Conservation (phyloP, 2,797 vertebrate species). For the Oceanodroma leucorhoa region DNA sequence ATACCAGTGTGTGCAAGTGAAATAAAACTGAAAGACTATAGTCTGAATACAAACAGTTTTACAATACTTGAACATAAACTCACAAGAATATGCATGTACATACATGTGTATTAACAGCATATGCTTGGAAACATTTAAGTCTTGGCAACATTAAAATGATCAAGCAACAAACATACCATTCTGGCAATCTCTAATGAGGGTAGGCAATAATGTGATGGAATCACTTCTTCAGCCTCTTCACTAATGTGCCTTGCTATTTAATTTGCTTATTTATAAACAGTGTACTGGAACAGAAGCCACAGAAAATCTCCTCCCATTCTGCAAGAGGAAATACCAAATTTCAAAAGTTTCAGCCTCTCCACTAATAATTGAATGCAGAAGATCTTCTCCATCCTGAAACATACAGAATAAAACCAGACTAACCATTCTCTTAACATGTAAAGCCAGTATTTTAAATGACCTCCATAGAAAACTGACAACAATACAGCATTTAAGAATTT, state of each 20-base stretch:
- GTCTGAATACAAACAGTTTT: not conserved
- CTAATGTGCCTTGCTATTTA: not conserved
- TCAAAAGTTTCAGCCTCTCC: not conserved
- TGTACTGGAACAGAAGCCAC: not conserved
- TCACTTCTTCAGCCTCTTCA: not conserved
- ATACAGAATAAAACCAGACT: not conserved
- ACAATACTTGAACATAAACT: not conserved
- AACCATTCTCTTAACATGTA: not conserved
- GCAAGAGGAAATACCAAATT: accelerated
- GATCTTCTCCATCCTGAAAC: not conserved
- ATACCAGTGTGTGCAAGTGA: not conserved
- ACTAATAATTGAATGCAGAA: not conserved
- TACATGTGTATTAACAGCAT: not conserved
- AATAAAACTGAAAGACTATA: not conserved
- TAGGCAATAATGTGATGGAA: not conserved
- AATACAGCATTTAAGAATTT: not conserved
- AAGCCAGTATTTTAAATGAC: not conserved
- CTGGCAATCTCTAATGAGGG: not conserved
- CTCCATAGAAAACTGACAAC: not conserved
- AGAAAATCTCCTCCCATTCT: not conserved
- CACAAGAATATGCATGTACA: not conserved
- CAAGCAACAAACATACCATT: not conserved
- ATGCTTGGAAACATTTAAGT: not conserved
- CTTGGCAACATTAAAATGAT: not conserved
- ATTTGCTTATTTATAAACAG: not conserved